Percentiles rank a stretch among this genome's conserved stretches.
Evolutionary conservation across 37 sponge, comb jelly and placozoan species (phyloP).

Genomic region (Crambe crambe): DNA sequence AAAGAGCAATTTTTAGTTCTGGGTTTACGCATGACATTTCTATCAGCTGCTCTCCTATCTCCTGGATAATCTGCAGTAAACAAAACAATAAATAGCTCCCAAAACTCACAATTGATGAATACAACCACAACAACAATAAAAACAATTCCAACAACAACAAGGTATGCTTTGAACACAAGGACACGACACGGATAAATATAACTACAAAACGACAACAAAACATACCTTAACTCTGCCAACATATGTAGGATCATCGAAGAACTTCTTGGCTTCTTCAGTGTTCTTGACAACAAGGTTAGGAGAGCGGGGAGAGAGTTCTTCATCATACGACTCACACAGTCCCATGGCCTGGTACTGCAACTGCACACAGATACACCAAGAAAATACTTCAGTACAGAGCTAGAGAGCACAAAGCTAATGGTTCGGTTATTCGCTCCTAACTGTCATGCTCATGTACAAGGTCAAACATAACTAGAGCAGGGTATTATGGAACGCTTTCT

Average conservation of each 20-base stretch:
- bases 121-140: not conserved
- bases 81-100: not conserved
- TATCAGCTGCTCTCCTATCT: not conserved
- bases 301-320: slow-evolving; percentile 1
- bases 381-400: not conserved
- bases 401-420: not conserved
- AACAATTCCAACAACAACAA: not conserved
- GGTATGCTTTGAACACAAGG: not conserved
- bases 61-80: not conserved
- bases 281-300: not conserved
- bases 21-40: not conserved
- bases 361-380: slow-evolving; percentile 20
- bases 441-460: not conserved
- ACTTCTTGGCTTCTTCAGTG: not conserved
- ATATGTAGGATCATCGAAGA: slow-evolving; percentile 63
- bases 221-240: not conserved
- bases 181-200: not conserved
- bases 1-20: not conserved
- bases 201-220: not conserved
- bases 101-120: not conserved
- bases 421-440: not conserved
- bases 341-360: slow-evolving; percentile 74
- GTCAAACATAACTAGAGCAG: not conserved
- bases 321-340: slow-evolving; percentile 42
- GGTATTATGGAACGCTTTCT: too few relatives aligned